phyloP scores from a whole-genome alignment of 2,797 vertebrate species.

The Miichthys miiuy region DNA sequence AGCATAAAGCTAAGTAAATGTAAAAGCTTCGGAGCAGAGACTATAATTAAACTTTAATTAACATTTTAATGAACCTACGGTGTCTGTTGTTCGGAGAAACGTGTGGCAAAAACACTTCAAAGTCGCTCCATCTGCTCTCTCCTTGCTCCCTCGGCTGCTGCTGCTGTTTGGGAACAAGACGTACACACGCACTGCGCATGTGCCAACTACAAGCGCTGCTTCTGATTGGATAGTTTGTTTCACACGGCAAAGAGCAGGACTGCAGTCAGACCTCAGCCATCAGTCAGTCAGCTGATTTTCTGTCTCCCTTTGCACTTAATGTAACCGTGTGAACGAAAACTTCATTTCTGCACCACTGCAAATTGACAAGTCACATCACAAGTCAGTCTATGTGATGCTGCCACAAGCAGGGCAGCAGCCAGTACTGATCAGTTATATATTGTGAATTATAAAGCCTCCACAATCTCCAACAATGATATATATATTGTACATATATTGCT shows the following conservation, averaged over 20 bases:
- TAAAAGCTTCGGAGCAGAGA: fast-evolving
- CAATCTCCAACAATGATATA: too few species aligned
- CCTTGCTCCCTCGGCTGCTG: background rate
- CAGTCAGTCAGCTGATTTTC: background rate
- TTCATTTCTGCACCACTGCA: background rate
- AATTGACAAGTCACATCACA: too few species aligned
- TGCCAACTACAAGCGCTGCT: fast-evolving
- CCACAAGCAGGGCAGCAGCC: too few species aligned
- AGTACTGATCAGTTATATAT: too few species aligned
- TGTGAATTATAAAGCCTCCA: too few species aligned
- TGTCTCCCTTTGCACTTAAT: background rate
- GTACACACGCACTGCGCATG: slow-evolving; percentile 65
- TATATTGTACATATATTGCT: too few species aligned
- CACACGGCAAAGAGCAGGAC: background rate
- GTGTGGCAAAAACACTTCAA: slow-evolving; percentile 19
- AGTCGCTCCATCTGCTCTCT: slow-evolving; percentile 2
- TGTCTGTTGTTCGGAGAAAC: slow-evolving; percentile 3
- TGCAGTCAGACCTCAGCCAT: too few species aligned
- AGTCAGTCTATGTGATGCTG: too few species aligned
- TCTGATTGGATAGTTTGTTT: slow-evolving; percentile 56
- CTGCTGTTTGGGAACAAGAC: slow-evolving; percentile 12
- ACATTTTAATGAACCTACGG: slow-evolving; percentile 61
- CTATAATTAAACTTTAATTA: background rate
- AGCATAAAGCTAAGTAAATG: background rate
- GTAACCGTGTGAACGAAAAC: background rate